Base-by-base conservation (phyloP, 2,113 vertebrate species). In the Monopterus albus region DNA sequence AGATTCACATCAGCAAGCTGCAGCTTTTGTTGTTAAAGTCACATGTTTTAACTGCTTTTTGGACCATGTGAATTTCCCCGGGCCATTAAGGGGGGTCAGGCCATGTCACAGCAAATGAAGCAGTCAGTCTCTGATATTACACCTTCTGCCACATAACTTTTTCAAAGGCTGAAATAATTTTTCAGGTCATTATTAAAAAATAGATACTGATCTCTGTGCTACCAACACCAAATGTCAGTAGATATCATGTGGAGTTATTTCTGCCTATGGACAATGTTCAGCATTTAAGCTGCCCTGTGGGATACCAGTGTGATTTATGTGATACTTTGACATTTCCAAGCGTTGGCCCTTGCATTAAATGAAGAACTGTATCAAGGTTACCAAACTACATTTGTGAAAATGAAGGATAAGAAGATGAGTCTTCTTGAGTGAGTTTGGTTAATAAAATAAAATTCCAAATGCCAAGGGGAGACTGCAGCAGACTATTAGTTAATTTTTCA, bases 251-350 rank as follows among this genome's bases (percentile, higher is more conserved):
- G 33, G 74, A 69, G 29, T 63, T 58, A 62, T 66, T 77, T 68
- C 75, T 55, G 33, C 51, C 55, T 38, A 11, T 42, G 35, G 51
- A 72, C 65, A 47, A 21, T 56, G 72, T 61, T 61, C 43, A 50
- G 38, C 35, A 40, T 84, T 65, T 65, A 72, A 69, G 50, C 45
- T 12, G 12, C 59, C 38, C 39, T 11, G 64, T 17, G 33, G 69
- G 66, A 76, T 25, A 43, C 25, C 18, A 3, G 17, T 0, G 39
- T 23, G 60, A 64, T 85, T 75, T 60, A 58, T 78, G 56, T 69
- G 69, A 75, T 81, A 58, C 29, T 75, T 42, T 89, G 83, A 81
- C 85, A 87, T 86, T 87, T 87, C 20, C 25, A 25, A 76, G 38
- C 39, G 23, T 1, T 7, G 47, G 47, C 21, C 36, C 25, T 43